Evolutionary conservation across 1,140 invertebrate genomes (phyloP).

Genomic region (Pogonomyrmex barbatus): DNA sequence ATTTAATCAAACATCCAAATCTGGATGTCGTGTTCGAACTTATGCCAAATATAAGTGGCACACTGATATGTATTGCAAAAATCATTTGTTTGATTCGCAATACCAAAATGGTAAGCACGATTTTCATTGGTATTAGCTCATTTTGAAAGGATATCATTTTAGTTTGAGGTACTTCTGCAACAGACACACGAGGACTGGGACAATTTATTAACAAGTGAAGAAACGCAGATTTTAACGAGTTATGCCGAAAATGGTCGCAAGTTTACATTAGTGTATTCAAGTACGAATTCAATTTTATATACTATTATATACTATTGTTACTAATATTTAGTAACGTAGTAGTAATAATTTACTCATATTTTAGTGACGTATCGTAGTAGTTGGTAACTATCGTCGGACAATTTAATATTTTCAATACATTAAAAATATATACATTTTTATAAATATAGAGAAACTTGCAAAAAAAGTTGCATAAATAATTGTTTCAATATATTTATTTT

Average conservation of each 20-base stretch:
- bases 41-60: not conserved
- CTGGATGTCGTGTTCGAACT: constrained; percentile 5
- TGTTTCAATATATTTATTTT: not conserved
- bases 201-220: not conserved
- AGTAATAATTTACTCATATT: too few relatives aligned
- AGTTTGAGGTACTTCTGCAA: constrained; percentile 33
- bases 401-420: too few relatives aligned
- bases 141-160: not conserved
- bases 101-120: constrained; percentile 8
- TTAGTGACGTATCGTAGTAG: too few relatives aligned
- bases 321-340: not conserved
- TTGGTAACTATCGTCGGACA: too few relatives aligned
- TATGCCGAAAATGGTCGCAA: constrained; percentile 16
- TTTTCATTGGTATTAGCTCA: not conserved
- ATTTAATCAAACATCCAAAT: not conserved
- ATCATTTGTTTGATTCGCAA: not conserved
- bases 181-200: constrained; percentile 18
- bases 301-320: not conserved
- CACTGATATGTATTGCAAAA: constrained; percentile 13
- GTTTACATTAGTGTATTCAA: constrained; percentile 35
- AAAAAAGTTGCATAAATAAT: too few relatives aligned
- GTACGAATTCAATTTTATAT: constrained; percentile 20
- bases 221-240: constrained; percentile 28
- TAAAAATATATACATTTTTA: too few relatives aligned
- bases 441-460: too few relatives aligned